Evolutionary conservation across 64 coral and sea anemone genomes (phyloP).

Genomic region (Stichodactyla helianthus): DNA sequence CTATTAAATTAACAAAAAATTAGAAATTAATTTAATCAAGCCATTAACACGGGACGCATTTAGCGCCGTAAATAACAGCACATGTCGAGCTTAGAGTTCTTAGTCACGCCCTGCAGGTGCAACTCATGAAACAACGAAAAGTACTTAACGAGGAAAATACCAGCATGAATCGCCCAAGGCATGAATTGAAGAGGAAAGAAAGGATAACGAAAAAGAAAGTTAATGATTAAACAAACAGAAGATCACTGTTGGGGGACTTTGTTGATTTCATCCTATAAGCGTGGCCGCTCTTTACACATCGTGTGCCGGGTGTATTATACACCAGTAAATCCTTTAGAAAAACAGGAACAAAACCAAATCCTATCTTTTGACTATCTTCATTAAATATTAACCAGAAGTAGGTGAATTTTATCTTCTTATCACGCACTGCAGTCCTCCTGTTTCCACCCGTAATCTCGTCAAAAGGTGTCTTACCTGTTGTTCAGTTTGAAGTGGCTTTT

Average conservation of each 20-base stretch:
- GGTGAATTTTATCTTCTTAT: neutral
- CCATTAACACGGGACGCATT: neutral
- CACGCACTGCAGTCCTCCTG: neutral
- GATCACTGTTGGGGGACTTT: neutral
- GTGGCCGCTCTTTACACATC: neutral
- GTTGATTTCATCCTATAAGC: neutral
- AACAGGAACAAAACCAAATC: neutral
- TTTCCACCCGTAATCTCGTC: neutral
- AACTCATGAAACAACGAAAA: neutral
- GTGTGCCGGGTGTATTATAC: neutral
- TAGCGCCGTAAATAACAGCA: neutral
- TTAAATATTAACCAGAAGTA: neutral
- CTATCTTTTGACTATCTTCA: neutral
- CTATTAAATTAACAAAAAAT: neutral
- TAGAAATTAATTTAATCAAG: neutral
- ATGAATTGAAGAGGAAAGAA: neutral
- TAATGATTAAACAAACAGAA: neutral
- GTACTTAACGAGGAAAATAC: slow-evolving; percentile 6
- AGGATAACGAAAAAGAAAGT: neutral
- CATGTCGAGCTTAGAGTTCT: neutral
- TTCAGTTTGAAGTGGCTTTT: neutral
- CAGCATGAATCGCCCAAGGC: neutral
- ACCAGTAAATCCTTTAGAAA: neutral
- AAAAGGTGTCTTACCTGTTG: neutral
- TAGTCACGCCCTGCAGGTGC: neutral